A percentile compares a stretch with the other conserved stretches of the same genome.
Conservation (phyloP, 2,888 invertebrate species). For the Macrosiphum euphorbiae region DNA sequence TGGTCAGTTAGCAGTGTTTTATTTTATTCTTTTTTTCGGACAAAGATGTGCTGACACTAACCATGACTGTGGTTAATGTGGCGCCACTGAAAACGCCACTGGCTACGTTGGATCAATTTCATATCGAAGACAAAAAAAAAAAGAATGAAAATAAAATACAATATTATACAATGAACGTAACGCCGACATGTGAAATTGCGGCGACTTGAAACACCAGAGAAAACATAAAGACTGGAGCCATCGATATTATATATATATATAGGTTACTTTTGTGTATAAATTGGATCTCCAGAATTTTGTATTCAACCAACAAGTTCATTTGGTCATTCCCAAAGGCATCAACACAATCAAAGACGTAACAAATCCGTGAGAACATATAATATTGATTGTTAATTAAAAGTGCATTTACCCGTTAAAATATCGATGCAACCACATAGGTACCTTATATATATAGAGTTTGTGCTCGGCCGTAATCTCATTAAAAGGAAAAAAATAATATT, state of each 20-base stretch:
- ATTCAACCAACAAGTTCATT: conserved; percentile 46
- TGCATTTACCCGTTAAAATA: background rate
- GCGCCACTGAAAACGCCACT: conserved; percentile 57
- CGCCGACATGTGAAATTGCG: conserved; percentile 62
- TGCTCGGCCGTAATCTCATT: background rate
- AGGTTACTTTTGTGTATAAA: conserved; percentile 59
- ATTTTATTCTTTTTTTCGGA: conserved; percentile 16
- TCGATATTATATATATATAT: conserved; percentile 19
- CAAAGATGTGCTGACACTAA: conserved; percentile 52
- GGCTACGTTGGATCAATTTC: conserved; percentile 59
- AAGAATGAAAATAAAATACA: conserved; percentile 34
- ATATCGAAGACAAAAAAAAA: conserved; percentile 53
- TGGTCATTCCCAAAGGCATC: conserved; percentile 58
- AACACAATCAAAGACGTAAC: conserved; percentile 48
- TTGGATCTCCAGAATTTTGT: conserved; percentile 59
- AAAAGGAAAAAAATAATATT: background rate
- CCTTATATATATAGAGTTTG: background rate
- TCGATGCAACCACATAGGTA: background rate
- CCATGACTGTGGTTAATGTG: conserved; percentile 64
- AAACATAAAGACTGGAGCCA: conserved; percentile 52
- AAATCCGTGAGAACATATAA: conserved; percentile 50
- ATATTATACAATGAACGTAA: conserved; percentile 55
- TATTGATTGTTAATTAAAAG: conserved; percentile 38
- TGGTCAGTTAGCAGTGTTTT: conserved; percentile 51
- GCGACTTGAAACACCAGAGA: conserved; percentile 56